A percentile compares a stretch with the other conserved stretches of the same genome.
phyloP scores from a whole-genome alignment of 2,888 invertebrate species.

The Masnerella sp. region DNA sequence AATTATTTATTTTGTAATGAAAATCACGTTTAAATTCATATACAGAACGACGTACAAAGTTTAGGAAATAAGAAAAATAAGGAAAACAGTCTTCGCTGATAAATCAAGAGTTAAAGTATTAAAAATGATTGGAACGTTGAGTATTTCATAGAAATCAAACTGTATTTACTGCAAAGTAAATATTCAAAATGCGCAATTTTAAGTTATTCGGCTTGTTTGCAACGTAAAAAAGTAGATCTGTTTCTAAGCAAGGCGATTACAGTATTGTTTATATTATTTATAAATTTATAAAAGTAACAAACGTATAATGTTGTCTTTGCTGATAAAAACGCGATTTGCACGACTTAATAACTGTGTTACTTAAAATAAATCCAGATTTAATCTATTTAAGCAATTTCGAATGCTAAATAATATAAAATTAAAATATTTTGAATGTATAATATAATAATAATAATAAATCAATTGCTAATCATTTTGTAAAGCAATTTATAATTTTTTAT shows the following conservation, averaged over 20 bases:
- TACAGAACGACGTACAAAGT: conserved; percentile 4
- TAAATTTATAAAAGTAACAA: conserved; percentile 38
- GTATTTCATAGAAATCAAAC: conserved; percentile 39
- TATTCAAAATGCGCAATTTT: not conserved
- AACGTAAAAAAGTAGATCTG: conserved; percentile 1
- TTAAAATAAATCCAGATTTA: no score
- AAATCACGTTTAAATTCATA: conserved; percentile 2
- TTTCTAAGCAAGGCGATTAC: not conserved
- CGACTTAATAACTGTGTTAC: no score
- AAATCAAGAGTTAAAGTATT: no score
- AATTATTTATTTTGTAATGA: conserved; percentile 8
- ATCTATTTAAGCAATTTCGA: no score
- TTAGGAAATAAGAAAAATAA: not conserved
- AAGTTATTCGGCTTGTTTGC: not conserved
- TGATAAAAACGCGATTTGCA: not conserved
- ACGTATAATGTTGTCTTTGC: conserved; percentile 4
- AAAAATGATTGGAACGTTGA: not conserved
- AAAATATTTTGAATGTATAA: no score
- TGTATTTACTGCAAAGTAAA: conserved; percentile 1
- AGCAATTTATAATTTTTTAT: no score
- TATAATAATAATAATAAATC: no score
- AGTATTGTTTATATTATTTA: conserved; percentile 15
- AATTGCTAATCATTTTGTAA: no score
- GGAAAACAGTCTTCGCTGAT: conserved; percentile 8
- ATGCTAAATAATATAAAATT: no score